Evolutionary conservation across 2,113 vertebrate genomes (phyloP).

Genomic region (Pedionomus torquatus): DNA sequence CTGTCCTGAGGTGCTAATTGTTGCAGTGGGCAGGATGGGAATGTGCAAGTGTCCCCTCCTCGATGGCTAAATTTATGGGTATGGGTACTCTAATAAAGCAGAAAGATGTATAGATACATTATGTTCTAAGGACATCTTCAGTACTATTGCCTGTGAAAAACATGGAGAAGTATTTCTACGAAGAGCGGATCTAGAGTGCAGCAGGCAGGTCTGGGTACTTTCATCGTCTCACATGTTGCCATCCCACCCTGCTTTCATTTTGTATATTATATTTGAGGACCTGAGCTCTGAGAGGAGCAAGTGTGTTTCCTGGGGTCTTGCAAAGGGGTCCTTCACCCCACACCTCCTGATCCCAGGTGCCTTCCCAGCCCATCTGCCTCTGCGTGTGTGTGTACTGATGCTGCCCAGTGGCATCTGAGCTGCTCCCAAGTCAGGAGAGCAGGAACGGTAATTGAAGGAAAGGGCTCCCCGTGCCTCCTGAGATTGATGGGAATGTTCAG

Average conservation of each 20-base stretch:
- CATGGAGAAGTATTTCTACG: background rate
- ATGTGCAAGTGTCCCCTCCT: background rate
- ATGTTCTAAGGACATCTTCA: background rate
- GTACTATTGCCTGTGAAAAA: background rate
- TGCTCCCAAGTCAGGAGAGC: background rate
- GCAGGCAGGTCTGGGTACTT: background rate
- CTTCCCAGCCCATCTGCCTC: background rate
- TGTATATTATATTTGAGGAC: background rate
- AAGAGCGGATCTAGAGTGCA: background rate
- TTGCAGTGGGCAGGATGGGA: background rate
- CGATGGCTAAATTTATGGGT: background rate
- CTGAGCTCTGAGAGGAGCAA: background rate
- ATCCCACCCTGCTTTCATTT: background rate
- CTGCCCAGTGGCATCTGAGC: background rate
- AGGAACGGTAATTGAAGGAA: background rate
- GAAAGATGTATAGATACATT: fast-evolving
- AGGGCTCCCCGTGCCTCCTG: background rate
- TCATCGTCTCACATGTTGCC: background rate
- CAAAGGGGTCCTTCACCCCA: background rate
- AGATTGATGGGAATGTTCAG: background rate
- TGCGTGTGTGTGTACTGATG: fast-evolving
- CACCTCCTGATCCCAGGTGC: fast-evolving
- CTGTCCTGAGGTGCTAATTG: background rate
- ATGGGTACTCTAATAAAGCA: background rate
- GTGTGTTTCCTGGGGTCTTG: background rate